Base-by-base conservation (phyloP, 2,888 invertebrate species). In the Athalia circularis region DNA sequence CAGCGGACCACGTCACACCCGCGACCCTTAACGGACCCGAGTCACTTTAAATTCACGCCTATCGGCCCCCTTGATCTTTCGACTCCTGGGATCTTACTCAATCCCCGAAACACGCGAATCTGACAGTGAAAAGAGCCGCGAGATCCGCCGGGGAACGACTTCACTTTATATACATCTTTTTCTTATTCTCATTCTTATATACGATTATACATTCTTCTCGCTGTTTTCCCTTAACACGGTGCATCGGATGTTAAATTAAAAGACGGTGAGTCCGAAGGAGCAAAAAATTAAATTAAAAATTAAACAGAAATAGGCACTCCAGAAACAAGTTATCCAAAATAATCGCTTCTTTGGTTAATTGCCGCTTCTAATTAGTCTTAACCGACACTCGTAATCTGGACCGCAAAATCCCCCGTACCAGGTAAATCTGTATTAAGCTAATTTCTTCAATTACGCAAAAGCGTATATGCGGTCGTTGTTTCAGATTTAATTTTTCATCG, bases 11-110 rank as follows among this genome's bases (percentile, higher is more conserved):
- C 48, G 62, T 72, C 72, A 72, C 59, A 72, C 72, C 52, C 62
- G 47, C 75, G 62, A 75, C 75, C 75, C 75, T 75, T 75, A 75
- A 75, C 75, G 84, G 82, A 82, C 80, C 74, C 78, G 78, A 82
- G 80, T 84, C 81, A 80, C 80, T 83, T 83, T 83, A 83, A 84
- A 85, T 83, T 84, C 80, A 67, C 68, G 78, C 45, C 78, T 74
- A 57, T 77, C 62, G 65, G 75, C 29, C 50, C 62, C 50, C 62
- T 45, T 52, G 75, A 75, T 75, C 75, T 75, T 13, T n/a, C n/a
- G 75, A 75, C 48, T 75, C 50, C 62, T 13, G 59, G 75, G 64
- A 75, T 75, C 62, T 52, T 15, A 45, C 72, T 72, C 72, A 45
- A 70, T 70, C 72, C 8, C 48, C 6, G 29, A 72, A 9, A 45